These are phyloP conservation scores for Bruchidius siliquastri DNA, from an alignment of 2,888 invertebrate genomes.

Conservation along the genomic window DNA sequence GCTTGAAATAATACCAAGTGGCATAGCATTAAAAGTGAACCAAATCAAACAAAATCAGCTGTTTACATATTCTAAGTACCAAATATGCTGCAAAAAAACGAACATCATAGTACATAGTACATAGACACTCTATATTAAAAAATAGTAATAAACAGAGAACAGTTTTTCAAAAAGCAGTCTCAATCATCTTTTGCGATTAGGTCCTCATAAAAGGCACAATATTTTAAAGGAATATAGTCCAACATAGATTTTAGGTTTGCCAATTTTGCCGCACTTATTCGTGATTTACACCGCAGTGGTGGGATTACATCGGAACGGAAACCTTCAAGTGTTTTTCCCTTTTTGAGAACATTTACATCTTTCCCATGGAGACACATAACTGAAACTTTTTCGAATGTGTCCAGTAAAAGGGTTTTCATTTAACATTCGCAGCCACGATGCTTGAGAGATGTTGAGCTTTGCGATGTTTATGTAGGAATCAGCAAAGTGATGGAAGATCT, in stretches of 20 bases:
- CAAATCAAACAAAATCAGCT: not conserved
- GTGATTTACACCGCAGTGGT: not conserved
- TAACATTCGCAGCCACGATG: not conserved
- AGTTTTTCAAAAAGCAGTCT: not conserved
- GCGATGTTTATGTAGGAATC: not conserved
- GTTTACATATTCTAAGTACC: not conserved
- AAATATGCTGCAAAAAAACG: not conserved
- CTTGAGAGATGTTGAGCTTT: not conserved
- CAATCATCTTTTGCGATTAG: slow-evolving; percentile 1
- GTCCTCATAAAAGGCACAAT: not conserved
- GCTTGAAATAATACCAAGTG: not conserved
- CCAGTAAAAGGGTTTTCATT: not conserved
- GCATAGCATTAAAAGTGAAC: not conserved
- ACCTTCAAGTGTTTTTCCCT: not conserved
- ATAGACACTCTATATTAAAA: not conserved
- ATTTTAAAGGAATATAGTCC: not conserved
- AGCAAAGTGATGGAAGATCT: not conserved
- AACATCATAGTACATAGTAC: not conserved
- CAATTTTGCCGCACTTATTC: slow-evolving; percentile 1
- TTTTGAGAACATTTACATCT: not conserved
- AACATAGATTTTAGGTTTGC: not conserved
- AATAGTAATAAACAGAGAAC: not conserved
- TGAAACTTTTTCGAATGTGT: not conserved
- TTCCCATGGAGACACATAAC: not conserved
- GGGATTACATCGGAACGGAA: not conserved